A percentile compares a stretch with the other conserved stretches of the same genome.
Conservation (phyloP, 2,888 invertebrate genomes). For the Agonopterix heracliana region DNA sequence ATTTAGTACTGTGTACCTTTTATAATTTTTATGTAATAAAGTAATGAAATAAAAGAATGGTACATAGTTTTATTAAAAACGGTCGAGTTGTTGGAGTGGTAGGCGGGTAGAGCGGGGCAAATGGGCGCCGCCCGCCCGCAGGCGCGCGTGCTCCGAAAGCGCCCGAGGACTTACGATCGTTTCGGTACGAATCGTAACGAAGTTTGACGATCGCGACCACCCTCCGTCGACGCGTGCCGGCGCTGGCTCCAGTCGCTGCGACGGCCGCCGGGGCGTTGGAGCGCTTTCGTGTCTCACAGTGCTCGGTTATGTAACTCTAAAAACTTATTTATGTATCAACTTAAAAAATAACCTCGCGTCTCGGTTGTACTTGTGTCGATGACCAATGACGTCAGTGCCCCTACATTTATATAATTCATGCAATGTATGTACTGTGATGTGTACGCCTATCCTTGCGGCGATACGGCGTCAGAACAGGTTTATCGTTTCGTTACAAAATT, state of each 20-base stretch:
- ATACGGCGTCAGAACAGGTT: conserved; percentile 60
- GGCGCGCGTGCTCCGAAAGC: conserved; percentile 69
- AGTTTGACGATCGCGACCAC: conserved; percentile 68
- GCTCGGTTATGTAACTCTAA: conserved; percentile 70
- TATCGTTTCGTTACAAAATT: conserved; percentile 51
- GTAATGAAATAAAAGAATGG: too few species aligned
- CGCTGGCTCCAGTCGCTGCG: conserved; percentile 68
- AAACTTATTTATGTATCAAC: conserved; percentile 71
- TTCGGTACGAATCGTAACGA: conserved; percentile 68
- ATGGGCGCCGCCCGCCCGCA: conserved; percentile 60
- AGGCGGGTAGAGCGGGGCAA: conserved; percentile 34
- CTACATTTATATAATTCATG: conserved; percentile 6
- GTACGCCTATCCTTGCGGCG: conserved; percentile 58
- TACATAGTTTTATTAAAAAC: too few species aligned
- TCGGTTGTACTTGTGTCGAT: conserved; percentile 26
- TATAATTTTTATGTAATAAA: too few species aligned
- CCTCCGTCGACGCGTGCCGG: conserved; percentile 65
- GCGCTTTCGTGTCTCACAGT: conserved; percentile 56
- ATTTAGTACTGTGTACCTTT: too few species aligned
- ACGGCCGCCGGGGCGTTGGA: conserved; percentile 69
- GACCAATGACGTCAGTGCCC: conserved; percentile 13
- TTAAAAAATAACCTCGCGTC: conserved; percentile 42
- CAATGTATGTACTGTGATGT: conserved; percentile 55
- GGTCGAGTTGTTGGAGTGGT: conserved; percentile 38
- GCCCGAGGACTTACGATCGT: conserved; percentile 70